Evolutionary conservation across 2,888 invertebrate species (phyloP).

Genomic region (Luffia ferchaultella): DNA sequence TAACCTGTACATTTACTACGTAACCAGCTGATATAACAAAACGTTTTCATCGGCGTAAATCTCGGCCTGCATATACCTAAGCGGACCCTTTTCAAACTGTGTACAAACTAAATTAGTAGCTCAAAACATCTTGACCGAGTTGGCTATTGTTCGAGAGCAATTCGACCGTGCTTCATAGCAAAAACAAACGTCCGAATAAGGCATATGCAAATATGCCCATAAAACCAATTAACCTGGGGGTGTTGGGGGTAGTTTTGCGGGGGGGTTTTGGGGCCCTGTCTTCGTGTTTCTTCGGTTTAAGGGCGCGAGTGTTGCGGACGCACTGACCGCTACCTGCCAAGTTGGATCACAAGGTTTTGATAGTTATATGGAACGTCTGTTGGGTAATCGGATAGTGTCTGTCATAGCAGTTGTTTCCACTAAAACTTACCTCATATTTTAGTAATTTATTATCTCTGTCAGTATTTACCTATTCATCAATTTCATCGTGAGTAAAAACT

Average conservation of each 20-base stretch:
- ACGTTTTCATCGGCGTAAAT: neutral
- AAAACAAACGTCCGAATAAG: conserved; percentile 42
- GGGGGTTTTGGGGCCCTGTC: conserved; percentile 3
- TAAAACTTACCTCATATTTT: no score
- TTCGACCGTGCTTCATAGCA: conserved; percentile 39
- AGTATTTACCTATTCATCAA: no score
- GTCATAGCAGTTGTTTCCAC: no score
- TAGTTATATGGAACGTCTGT: no score
- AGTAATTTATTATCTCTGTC: no score
- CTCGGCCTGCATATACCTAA: conserved; percentile 2
- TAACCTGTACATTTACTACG: no score
- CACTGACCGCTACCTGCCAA: conserved; percentile 2
- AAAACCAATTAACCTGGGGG: conserved; percentile 28
- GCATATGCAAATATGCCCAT: conserved; percentile 37
- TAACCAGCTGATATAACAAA: neutral
- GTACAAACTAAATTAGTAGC: conserved; percentile 63
- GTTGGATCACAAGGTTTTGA: neutral
- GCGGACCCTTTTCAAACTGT: conserved; percentile 52
- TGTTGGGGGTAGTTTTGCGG: neutral
- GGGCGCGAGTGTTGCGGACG: conserved; percentile 11
- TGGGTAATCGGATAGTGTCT: no score
- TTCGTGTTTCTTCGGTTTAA: conserved; percentile 9
- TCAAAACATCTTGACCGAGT: conserved; percentile 48
- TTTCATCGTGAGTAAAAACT: no score
- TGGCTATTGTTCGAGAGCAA: conserved; percentile 18